Base-by-base conservation (phyloP, 2,888 invertebrate species). In the Cabera pusaria region DNA sequence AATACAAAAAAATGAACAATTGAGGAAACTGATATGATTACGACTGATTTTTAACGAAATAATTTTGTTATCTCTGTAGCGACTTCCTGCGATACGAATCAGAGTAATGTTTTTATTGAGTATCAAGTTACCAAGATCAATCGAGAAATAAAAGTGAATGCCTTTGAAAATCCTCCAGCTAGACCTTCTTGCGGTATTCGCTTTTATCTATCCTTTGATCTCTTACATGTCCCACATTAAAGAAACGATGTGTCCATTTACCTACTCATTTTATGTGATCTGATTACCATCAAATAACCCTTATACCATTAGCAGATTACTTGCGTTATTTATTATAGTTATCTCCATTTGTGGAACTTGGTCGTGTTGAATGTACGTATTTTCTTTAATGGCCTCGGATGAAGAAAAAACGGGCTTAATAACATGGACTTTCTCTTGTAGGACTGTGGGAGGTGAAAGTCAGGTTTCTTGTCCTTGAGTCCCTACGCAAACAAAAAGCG, bases 401-500 rank as follows among this genome's bases (percentile, higher is more conserved):
- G 62, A 72, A 53, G 55, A 69, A 70, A 65, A 72, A 65, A 62
- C 50, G 62, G 57, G 61, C 52, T 49, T 57, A 65, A 56, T 58
- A 60, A 47, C 54, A 44, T 52, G 72, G 77, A 84, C 84, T 84
- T 85, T 77, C 77, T 76, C 64, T 59, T 48, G 29, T 62, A 59
- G 64, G 66, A 68, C 63, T 59, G 75, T 72, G 72, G 68, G 74
- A 71, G 81, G 85, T 82, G 86, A 85, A 85, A 85, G 86, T 78
- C 63, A 48, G 64, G 46, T 58, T 44, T 38, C 56, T 61, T 75
- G 80, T 76, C 82, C 82, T 82, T 82, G 82, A 72, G 61, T 51
- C 63, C 62, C 69, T 62, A 54, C 57, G 57, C 65, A 68, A 61
- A 68, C 64, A 53, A 65, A 52, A 56, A 64, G 61, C 64, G 56